Evolutionary conservation across 2,113 vertebrate genomes (phyloP), one percentile per base, ranked within the genome.

Genomic region (Hemiprocne comata): DNA sequence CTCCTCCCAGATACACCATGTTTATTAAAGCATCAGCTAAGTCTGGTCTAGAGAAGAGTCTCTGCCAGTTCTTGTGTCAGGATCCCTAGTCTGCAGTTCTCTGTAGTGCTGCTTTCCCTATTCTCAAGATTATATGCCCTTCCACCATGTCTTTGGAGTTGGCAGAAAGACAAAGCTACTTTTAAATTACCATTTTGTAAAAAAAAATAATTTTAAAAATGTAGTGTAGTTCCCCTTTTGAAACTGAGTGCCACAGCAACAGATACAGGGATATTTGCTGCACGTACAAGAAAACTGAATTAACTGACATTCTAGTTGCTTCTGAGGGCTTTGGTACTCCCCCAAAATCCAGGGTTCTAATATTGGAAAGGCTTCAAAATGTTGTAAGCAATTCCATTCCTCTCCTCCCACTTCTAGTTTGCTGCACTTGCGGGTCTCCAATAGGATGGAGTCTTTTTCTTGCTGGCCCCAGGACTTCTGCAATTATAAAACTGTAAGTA

Each of bases 201-300:
- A 75, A 69, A 3, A 51, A 51, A 15, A 46, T 15, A 42, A 42
- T 15, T 42, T 42, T 42, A 48, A 48, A 48, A 48, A 48, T 17
- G 19, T 42, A 29, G 17, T 3, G 5, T 13, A 17, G 16, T 6
- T 80, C 8, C 19, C 17, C 50, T 69, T 50, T 12, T 15, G 53
- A 79, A 79, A 50, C 5, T 0, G 1, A 53, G 15, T 6, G 17
- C 2, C 4, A 51, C 44, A 54, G 31, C 23, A 75, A 17, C 54
- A 65, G 11, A 20, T 53, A 6, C 13, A 15, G 23, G 19, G 29
- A 15, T 33, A 33, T 55, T 50, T 73, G 13, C 34, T 51, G 44
- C 26, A 6, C 0, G 0, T 13, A 13, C 10, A 72, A 60, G 79
- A n/a, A 75, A 73, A 24, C 4, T 4, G 54, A 69, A 46, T 31